These are phyloP conservation scores for Dolomedes plantarius DNA, from an alignment of 2,888 invertebrate species.

Conservation along the genomic window DNA sequence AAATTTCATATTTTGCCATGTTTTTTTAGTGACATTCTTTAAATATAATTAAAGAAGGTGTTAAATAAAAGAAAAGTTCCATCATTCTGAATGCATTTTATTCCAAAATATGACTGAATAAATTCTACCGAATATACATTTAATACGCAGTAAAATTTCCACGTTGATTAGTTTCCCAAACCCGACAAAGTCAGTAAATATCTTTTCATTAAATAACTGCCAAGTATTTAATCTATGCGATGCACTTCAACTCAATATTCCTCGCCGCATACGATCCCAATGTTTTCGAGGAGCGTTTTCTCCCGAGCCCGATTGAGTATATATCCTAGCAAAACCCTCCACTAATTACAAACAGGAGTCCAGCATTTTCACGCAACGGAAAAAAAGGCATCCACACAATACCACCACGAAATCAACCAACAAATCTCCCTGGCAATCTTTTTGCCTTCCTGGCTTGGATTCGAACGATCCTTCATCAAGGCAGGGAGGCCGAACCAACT, in stretches of 20 bases:
- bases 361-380: not conserved
- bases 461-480: slow-evolving; percentile 44
- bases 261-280: not conserved
- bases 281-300: slow-evolving; percentile 6
- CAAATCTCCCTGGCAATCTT: slow-evolving; percentile 54
- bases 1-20: too few species aligned
- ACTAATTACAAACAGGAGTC: slow-evolving; percentile 14
- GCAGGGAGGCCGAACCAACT: slow-evolving; percentile 26
- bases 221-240: not conserved
- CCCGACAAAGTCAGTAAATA: not conserved
- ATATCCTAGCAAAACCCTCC: slow-evolving; percentile 39
- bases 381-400: slow-evolving; percentile 11
- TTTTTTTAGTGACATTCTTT: too few species aligned
- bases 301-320: not conserved
- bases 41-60: too few species aligned
- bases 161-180: not conserved
- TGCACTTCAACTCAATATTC: not conserved
- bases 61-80: too few species aligned
- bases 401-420: slow-evolving; percentile 16
- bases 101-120: too few species aligned
- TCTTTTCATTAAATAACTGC: not conserved
- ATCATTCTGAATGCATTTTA: too few species aligned
- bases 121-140: too few species aligned
- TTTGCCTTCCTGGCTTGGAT: slow-evolving; percentile 52
- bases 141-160: too few species aligned